phyloP scores from a whole-genome alignment of 2,888 invertebrate genomes.

The Lasioglossum zephyrum region DNA sequence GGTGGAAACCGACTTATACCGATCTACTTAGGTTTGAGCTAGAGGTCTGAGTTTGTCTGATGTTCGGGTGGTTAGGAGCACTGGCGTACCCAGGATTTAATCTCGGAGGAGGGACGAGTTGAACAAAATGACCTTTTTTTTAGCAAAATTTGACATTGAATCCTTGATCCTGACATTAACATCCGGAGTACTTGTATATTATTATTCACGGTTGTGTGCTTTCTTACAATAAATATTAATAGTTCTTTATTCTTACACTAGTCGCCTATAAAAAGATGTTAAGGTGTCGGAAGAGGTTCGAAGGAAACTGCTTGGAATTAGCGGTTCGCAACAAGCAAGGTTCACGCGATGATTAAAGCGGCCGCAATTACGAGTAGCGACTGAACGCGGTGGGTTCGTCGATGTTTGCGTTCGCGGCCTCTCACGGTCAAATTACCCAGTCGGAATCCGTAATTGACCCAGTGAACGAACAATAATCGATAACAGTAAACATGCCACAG shows the following conservation, averaged over 20 bases:
- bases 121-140: too few relatives aligned
- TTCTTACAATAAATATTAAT: too few relatives aligned
- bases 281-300: not conserved
- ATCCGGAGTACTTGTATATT: too few relatives aligned
- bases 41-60: not conserved
- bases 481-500: conserved; percentile 33
- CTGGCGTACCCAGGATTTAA: too few relatives aligned
- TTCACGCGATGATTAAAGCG: conserved; percentile 2
- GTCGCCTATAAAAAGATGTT: too few relatives aligned
- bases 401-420: conserved; percentile 28
- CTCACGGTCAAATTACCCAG: conserved; percentile 34
- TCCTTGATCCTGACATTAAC: too few relatives aligned
- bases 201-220: too few relatives aligned
- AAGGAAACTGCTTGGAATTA: not conserved
- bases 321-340: not conserved
- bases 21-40: not conserved
- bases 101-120: too few relatives aligned
- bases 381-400: conserved; percentile 7
- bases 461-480: conserved; percentile 54
- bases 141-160: too few relatives aligned
- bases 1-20: not conserved
- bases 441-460: conserved; percentile 58
- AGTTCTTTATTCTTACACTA: too few relatives aligned
- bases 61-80: not conserved
- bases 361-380: not conserved